These are phyloP conservation scores for Astur gentilis DNA, from an alignment of 2,113 vertebrate species.

Conservation along the genomic window DNA sequence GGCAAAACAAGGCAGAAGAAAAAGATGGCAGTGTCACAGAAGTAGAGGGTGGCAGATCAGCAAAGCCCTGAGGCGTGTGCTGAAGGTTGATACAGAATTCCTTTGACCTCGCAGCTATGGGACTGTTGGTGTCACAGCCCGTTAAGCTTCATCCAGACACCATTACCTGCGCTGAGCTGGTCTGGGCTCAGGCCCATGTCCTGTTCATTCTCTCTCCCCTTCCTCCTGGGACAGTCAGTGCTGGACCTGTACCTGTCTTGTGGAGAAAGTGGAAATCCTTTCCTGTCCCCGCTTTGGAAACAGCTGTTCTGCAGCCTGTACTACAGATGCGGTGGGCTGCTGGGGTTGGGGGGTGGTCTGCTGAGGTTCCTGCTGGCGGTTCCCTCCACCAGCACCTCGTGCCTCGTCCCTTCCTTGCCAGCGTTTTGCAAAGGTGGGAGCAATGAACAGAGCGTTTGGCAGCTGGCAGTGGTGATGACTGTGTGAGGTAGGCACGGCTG, in stretches of 20 bases:
- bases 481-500: not conserved
- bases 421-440: not conserved
- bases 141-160: not conserved
- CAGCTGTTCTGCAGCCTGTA: not conserved
- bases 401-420: not conserved
- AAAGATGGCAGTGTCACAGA: not conserved
- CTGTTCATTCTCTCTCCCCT: not conserved
- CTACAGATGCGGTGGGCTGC: fast-evolving
- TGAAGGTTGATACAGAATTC: not conserved
- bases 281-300: not conserved
- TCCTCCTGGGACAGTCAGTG: not conserved
- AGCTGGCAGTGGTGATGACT: not conserved
- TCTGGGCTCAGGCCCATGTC: fast-evolving
- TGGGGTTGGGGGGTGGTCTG: not conserved
- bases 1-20: not conserved
- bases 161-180: not conserved
- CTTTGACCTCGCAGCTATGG: fast-evolving
- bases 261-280: not conserved
- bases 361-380: not conserved
- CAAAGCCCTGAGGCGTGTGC: not conserved
- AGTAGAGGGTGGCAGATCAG: not conserved
- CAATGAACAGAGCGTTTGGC: not conserved
- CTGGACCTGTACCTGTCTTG: not conserved
- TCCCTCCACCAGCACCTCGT: not conserved
- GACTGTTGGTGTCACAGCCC: not conserved